Conservation (phyloP, 2,113 vertebrate genomes). For the Euleptes europaea region DNA sequence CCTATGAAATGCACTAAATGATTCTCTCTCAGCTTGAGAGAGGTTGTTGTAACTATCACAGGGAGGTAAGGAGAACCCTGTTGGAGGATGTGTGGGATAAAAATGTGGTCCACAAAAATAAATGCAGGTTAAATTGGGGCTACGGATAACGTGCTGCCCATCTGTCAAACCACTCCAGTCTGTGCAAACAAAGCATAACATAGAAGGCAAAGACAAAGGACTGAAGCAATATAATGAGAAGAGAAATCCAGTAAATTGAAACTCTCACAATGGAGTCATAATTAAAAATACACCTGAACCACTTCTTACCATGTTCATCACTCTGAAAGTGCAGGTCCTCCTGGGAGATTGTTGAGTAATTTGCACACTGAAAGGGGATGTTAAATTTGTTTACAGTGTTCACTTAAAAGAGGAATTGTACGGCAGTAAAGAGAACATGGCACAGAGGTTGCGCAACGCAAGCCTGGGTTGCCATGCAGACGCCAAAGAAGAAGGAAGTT, state of each 20-base stretch:
- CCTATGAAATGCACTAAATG: too few relatives aligned
- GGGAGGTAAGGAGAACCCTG: too few relatives aligned
- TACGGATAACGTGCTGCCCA: not conserved
- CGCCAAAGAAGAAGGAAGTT: not conserved
- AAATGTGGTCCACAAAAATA: too few relatives aligned
- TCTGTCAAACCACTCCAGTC: not conserved
- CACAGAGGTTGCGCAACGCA: not conserved
- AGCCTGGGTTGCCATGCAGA: not conserved
- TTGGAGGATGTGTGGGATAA: too few relatives aligned
- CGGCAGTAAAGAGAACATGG: not conserved
- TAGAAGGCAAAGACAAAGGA: too few relatives aligned
- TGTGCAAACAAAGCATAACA: too few relatives aligned
- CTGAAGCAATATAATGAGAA: not conserved
- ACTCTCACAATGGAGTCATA: not conserved
- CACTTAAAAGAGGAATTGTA: not conserved
- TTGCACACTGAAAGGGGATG: not conserved
- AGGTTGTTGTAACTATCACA: too few relatives aligned
- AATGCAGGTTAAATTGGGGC: too few relatives aligned
- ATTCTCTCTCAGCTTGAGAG: too few relatives aligned
- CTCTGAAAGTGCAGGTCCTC: conserved; percentile 3
- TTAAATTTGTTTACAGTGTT: not conserved
- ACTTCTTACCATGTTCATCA: not conserved
- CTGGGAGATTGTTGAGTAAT: not conserved
- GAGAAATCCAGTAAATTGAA: not conserved
- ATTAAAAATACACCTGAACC: not conserved